Base-by-base conservation (phyloP, 2,888 invertebrate genomes). In the Nasonovia ribisnigri region DNA sequence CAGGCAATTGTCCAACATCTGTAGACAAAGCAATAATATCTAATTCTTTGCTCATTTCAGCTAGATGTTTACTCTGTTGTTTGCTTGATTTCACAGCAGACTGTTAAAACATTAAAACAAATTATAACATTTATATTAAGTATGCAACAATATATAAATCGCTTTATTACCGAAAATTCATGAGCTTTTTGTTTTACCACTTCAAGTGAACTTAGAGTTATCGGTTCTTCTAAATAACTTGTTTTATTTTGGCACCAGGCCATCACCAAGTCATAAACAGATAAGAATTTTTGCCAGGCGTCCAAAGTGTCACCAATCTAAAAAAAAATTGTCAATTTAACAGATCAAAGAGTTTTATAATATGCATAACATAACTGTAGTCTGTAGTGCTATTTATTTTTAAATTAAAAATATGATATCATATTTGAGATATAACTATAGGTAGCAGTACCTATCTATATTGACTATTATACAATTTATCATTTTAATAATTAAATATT, bases 21-120 rank as follows among this genome's bases (percentile, higher is more conserved):
- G 98, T 98, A 8, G 98, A 97, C 95, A 97, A 97, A 95, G 97
- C 97, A 95, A 99, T 98, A 94, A 97, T 97, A 95, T 98, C 98
- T 95, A 99, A 96, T 96, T 98, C 98, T 96, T 98, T 98, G 91
- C 97, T 97, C 98, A 99, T 99, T 96, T 99, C 98, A 95, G 98
- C 97, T 95, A 98, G 96, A 96, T 98, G 98, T 96, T 98, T 98
- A 95, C 97, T 97, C 95, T 98, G 98, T 95, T 97, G 97, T 96
- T 98, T 98, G 96, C 98, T 98, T 96, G 98, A 98, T 96, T 98
- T 98, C 95, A 98, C 97, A 95, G 98, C 98, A 95, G 97, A 97
- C 97, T 98, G 89, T 88, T 84, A 67, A 67, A 86, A 13, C 10
- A 88, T 60, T 67, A 87, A 26, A 90, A 60, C 10, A 94, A 29